Evolutionary conservation across 2,113 vertebrate species (phyloP), one percentile per base, ranked within the genome.

Genomic region (Burhinus bistriatus): DNA sequence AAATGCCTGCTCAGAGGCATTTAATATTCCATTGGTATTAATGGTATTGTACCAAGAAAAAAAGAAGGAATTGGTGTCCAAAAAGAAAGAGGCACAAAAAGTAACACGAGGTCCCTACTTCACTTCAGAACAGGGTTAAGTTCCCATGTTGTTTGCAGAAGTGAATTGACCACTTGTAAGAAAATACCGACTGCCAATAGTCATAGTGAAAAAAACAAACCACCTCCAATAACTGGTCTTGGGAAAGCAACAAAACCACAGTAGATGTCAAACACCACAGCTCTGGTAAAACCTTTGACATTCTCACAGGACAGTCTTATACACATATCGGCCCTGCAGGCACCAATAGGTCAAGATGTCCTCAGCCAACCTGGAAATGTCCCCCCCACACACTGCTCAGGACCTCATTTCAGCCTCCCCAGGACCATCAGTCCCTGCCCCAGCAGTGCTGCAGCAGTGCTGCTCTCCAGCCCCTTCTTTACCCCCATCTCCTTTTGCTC

Each of bases 371-470:
- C 17, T 76, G 30, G 5, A 21, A 16, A 36, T 2, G 1, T 13
- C 1, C 5, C 3, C 3, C 34, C 22, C 5, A 23, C 22, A 23
- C 47, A 11, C n/a, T 12, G 20, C 12, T 32, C 75, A 84, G 73
- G 34, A 69, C 12, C 6, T 12, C 11, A 16, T 36, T 77, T 44
- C 29, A 71, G 9, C 9, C 7, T 5, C 12, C 0, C 3, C 29
- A 36, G 30, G 8, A 9, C 12, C 27, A 15, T 18, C 19, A 25
- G 11, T 25, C 15, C 23, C 55, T 83, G 16, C 6, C 3, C 20
- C 73, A 62, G 10, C 5, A 44, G 26, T 0, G 0, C 11, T 6
- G 1, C 25, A 75, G 21, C 30, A 66, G 25, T 13, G 9, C 16
- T 5, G 1, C 12, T 42, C 23, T 75, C 21, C 30, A 85, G 22